Evolutionary conservation across 2,797 vertebrate species (phyloP), one percentile per base, ranked within the genome.

Genomic region (Prunella strophiata): DNA sequence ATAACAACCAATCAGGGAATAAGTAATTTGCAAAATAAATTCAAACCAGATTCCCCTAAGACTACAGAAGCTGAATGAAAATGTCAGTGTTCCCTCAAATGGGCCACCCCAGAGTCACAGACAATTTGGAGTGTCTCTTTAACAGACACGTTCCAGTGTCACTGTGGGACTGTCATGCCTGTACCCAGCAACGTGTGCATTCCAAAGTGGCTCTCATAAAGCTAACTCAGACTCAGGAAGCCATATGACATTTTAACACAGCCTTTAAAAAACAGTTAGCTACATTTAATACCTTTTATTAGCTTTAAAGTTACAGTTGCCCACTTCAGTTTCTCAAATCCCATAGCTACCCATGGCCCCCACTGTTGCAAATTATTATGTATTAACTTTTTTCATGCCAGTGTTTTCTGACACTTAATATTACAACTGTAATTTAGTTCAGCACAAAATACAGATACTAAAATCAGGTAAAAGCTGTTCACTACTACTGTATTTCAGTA

Each of bases 321-420:
- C 55, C 48, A 16, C 40, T 70, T 67, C 51, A n/a, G 63, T 48
- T 68, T 72, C 67, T 76, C 32, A 67, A 51, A 82, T 54, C 32
- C 30, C 1, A 2, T 5, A 38, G 58, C 48, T 81, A 68, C 43
- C 25, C 45, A 47, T 4, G 43, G 55, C 17, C 32, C 19, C 63
- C 36, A 16, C 16, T 79, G 52, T 19, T 79, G 61, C 52, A 87
- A 87, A 77, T 89, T 40, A 84, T 32, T 54, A 71, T 5, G 26
- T 13, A 80, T 42, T 26, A 57, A 38, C 32, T 30, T 73, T 47
- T 68, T 68, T 43, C 26, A 75, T 8, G 7, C 26, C 68, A 59
- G 76, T 16, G 23, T 71, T 74, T 91, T 88, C 78, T 89, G 68
- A 75, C 47, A 68, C 75, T 80, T 67, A 58, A 12, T 67, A 87